These are phyloP conservation scores for Chrysomallon squamiferum DNA, from an alignment of 1,140 invertebrate species.

Conservation along the genomic window DNA sequence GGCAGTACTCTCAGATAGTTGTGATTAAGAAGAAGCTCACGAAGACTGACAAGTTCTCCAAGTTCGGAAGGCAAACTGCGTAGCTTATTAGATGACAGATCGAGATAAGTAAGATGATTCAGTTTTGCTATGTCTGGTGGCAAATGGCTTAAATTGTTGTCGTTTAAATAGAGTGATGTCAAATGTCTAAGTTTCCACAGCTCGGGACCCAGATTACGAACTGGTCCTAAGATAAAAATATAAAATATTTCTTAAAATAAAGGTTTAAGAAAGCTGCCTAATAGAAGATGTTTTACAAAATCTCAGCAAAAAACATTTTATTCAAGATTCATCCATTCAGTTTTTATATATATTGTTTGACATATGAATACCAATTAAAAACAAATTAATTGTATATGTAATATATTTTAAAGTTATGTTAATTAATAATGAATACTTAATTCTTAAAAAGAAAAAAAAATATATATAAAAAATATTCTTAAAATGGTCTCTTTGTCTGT, in stretches of 20 bases:
- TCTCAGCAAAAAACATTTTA: no score
- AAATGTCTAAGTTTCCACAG: slow-evolving; percentile 90
- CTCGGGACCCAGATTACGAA: slow-evolving; percentile 88
- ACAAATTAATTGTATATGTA: no score
- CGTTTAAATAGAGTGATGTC: slow-evolving; percentile 92
- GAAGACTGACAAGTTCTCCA: slow-evolving; percentile 91
- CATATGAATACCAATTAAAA: no score
- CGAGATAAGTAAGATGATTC: slow-evolving; percentile 82
- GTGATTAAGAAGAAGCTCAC: slow-evolving; percentile 92
- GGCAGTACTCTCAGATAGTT: slow-evolving; percentile 93
- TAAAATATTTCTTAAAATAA: no score
- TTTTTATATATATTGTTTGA: no score
- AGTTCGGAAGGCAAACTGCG: slow-evolving; percentile 92
- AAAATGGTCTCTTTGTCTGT: no score
- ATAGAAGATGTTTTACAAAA: no score
- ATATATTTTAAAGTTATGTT: no score
- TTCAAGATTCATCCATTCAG: no score
- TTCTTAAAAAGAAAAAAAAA: no score
- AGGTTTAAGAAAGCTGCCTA: background rate
- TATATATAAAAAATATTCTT: no score
- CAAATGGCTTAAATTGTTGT: slow-evolving; percentile 88
- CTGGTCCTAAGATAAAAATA: slow-evolving; percentile 76
- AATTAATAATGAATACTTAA: no score
- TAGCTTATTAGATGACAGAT: slow-evolving; percentile 88
- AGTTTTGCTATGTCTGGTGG: slow-evolving; percentile 87